Evolutionary conservation across 2,888 invertebrate genomes (phyloP), one percentile per base, ranked within the genome.

Genomic region (Sinohyriopsis cumingii): DNA sequence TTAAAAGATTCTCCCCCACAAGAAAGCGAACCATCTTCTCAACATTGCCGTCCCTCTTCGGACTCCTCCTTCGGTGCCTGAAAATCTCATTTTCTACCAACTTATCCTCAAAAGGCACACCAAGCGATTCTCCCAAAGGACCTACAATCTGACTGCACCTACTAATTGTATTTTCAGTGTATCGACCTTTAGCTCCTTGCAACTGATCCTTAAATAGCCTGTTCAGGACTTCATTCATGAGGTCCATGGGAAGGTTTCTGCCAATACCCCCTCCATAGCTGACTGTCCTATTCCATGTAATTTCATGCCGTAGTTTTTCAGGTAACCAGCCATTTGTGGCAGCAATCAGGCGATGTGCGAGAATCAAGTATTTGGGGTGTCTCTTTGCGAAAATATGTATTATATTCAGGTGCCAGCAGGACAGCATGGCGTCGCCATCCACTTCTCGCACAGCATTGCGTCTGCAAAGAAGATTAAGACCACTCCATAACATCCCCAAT

Each of bases 191-290:
- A 19, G 68, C 65, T 15, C 61, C 56, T 9, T 71, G 64, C 20
- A 68, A 59, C 12, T 72, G 54, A 53, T 75, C 71, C 57, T 71
- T 76, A 56, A 77, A 79, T 5, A 73, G 33, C 53, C 74, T 45
- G 64, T 77, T 77, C 9, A 76, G 61, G 22, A 76, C n/a, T n/a
- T n/a, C 76, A 57, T 77, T 77, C 72, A 77, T 76, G 3, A 79
- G 71, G 63, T 77, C 77, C 24, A 71, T 54, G 9, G 77, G 75
- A 7, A 77, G 59, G 65, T 77, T 77, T n/a, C 75, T 56, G 4
- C 76, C 76, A 19, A 71, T 71, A 3, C 79, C 77, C 59, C 79
- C 76, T 59, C 72, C 62, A 55, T 76, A 79, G 33, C 77, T 79
- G 0, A 76, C 72, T 1, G 77, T 75, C 65, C 77, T 60, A 63